phyloP scores from a whole-genome alignment of 2,888 invertebrate species.

The Punctoribates punctum region DNA sequence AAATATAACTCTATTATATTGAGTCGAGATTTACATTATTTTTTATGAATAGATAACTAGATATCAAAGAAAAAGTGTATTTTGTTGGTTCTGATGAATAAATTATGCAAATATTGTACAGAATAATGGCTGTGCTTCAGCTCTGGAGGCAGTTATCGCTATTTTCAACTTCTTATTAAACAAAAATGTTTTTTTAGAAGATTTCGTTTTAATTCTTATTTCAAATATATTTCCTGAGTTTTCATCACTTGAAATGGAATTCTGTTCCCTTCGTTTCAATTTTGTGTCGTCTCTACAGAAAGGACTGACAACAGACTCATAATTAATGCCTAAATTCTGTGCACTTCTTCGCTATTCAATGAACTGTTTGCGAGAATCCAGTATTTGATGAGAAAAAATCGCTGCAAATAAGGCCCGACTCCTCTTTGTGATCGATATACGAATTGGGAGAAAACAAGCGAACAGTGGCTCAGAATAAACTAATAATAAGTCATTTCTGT shows the following conservation, averaged over 20 bases:
- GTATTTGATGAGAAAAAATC: too few relatives aligned
- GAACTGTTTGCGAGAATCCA: too few relatives aligned
- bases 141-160: background rate
- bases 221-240: too few relatives aligned
- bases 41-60: background rate
- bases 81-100: slow-evolving; percentile 1
- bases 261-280: too few relatives aligned
- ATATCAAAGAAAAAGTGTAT: background rate
- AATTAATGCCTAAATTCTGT: too few relatives aligned
- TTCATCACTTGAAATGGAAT: too few relatives aligned
- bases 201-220: too few relatives aligned
- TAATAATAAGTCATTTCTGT: slow-evolving; percentile 34
- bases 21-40: background rate
- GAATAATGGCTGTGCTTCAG: background rate
- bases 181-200: background rate
- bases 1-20: background rate
- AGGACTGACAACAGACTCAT: too few relatives aligned
- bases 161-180: background rate
- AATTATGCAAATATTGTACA: background rate
- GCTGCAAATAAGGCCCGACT: too few relatives aligned
- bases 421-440: too few relatives aligned
- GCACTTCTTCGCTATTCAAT: too few relatives aligned
- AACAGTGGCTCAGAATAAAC: background rate
- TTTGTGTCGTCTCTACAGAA: too few relatives aligned
- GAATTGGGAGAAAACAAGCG: background rate